Percentiles rank a stretch among this genome's conserved stretches.
phyloP scores from a whole-genome alignment of 1,140 invertebrate species.

The Globodera ellingtonae region DNA sequence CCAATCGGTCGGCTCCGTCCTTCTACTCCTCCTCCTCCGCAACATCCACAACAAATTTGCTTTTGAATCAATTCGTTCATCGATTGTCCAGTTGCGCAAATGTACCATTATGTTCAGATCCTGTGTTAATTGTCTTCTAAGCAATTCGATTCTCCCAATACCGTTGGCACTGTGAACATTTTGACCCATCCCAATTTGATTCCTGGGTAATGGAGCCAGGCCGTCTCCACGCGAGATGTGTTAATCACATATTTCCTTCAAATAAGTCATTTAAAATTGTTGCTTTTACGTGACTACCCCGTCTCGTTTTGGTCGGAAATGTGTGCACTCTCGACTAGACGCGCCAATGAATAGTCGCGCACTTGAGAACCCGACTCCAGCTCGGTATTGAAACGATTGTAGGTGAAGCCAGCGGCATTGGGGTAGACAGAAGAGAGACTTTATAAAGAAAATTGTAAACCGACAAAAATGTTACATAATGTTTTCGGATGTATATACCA shows the following conservation, averaged over 20 bases:
- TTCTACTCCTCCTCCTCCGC: not conserved
- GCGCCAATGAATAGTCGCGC: not conserved
- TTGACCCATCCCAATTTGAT: slow-evolving; percentile 18
- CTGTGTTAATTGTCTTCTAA: not conserved
- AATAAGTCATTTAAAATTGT: not conserved
- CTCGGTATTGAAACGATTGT: slow-evolving; percentile 53
- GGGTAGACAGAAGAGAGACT: slow-evolving; percentile 26
- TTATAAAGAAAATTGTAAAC: not conserved
- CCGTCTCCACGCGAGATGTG: slow-evolving; percentile 43
- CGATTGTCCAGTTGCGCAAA: slow-evolving; percentile 52
- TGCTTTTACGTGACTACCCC: slow-evolving; percentile 30
- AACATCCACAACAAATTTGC: not conserved
- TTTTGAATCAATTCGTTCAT: not conserved
- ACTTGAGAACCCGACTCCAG: slow-evolving; percentile 15
- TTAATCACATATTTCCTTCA: slow-evolving; percentile 50
- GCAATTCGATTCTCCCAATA: not conserved
- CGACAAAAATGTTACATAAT: too few relatives aligned
- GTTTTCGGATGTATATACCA: too few relatives aligned
- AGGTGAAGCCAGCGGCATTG: slow-evolving; percentile 49
- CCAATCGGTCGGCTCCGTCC: not conserved
- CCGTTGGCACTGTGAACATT: slow-evolving; percentile 48
- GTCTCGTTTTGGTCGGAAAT: slow-evolving; percentile 28
- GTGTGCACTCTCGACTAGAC: slow-evolving; percentile 19
- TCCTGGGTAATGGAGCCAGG: slow-evolving; percentile 50
- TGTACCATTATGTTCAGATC: slow-evolving; percentile 52